Conservation (phyloP, 37 sponge, comb jelly and placozoan genomes). For the Chondrosia reniformis region DNA sequence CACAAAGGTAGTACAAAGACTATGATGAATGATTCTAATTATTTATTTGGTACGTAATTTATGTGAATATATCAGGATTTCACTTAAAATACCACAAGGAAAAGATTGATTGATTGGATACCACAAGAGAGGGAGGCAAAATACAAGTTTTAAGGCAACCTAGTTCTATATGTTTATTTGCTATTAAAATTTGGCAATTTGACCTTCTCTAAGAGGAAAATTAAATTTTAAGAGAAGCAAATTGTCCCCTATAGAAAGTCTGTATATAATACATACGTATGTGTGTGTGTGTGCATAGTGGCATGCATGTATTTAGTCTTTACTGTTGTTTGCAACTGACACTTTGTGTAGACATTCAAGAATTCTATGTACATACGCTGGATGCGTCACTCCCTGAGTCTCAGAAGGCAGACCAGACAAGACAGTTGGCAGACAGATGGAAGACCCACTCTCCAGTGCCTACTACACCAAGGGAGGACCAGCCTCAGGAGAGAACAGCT, state of each 20-base stretch:
- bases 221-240: too few species aligned
- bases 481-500: too few species aligned
- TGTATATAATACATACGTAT: neutral
- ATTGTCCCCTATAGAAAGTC: too few species aligned
- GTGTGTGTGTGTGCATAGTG: constrained; percentile 7
- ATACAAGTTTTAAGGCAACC: neutral
- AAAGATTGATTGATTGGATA: too few species aligned
- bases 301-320: neutral
- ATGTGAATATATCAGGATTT: neutral
- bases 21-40: neutral
- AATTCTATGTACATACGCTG: constrained; percentile 76
- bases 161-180: too few species aligned
- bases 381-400: constrained; percentile 38
- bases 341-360: constrained; percentile 71
- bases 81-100: too few species aligned
- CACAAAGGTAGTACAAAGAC: neutral
- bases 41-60: neutral
- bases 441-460: constrained; percentile 47
- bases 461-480: too few species aligned
- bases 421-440: constrained; percentile 62
- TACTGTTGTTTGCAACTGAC: neutral
- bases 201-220: too few species aligned
- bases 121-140: too few species aligned
- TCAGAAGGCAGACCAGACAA: constrained; percentile 57
- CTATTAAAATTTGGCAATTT: too few species aligned